Conservation (phyloP, 2,888 invertebrate species). For the Eulithis prunata region DNA sequence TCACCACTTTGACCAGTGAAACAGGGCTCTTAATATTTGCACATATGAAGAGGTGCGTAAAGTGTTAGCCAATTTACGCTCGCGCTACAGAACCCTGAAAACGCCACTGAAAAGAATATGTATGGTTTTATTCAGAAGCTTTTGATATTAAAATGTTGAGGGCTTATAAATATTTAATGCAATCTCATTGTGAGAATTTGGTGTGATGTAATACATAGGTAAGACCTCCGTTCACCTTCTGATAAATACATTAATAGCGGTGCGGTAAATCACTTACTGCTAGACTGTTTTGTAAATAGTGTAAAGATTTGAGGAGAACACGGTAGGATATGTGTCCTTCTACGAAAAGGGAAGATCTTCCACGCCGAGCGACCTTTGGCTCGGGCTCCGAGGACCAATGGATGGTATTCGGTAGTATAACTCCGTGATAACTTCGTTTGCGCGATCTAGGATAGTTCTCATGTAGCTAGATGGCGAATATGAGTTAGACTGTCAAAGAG, state of each 20-base stretch:
- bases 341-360: too few species aligned
- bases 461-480: too few species aligned
- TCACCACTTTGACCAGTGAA: background rate
- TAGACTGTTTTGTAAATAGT: background rate
- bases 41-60: constrained; percentile 38
- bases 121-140: constrained; percentile 60
- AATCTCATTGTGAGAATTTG: constrained; percentile 63
- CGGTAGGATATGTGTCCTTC: too few species aligned
- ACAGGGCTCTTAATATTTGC: constrained; percentile 18
- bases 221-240: constrained; percentile 30
- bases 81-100: constrained; percentile 35
- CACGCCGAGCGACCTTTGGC: too few species aligned
- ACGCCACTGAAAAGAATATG: constrained; percentile 50
- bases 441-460: too few species aligned
- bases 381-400: too few species aligned
- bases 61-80: constrained; percentile 38
- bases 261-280: constrained; percentile 8
- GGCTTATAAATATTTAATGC: constrained; percentile 72
- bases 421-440: too few species aligned
- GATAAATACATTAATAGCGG: constrained; percentile 38
- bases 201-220: constrained; percentile 52
- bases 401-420: too few species aligned
- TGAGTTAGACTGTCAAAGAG: too few species aligned
- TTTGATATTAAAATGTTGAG: constrained; percentile 70
- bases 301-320: too few species aligned